Conservation (phyloP, 1,140 invertebrate species). For the Diprion similis region DNA sequence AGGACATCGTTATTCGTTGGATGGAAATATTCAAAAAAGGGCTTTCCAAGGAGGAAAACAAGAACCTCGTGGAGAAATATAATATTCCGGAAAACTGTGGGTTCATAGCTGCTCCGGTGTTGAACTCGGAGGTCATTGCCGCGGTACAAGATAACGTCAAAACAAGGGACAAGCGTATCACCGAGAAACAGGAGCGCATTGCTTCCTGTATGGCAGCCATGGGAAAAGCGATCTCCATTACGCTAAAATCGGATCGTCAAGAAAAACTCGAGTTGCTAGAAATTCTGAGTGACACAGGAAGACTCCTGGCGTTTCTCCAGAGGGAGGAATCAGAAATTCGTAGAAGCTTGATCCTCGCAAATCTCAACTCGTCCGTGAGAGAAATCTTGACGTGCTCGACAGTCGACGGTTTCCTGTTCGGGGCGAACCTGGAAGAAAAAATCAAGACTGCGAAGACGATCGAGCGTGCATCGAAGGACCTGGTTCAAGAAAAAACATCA, state of each 20-base stretch:
- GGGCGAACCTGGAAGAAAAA: conserved; percentile 13
- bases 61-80: conserved; percentile 17
- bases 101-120: conserved; percentile 12
- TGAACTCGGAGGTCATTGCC: conserved; percentile 11
- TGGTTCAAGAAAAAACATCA: background rate
- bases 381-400: conserved; percentile 4
- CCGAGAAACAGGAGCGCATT: conserved; percentile 20
- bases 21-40: conserved; percentile 16
- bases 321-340: conserved; percentile 12
- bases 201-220: conserved; percentile 18
- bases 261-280: conserved; percentile 14
- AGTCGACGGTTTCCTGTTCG: conserved; percentile 14
- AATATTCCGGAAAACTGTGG: conserved; percentile 15
- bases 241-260: conserved; percentile 4
- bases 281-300: conserved; percentile 13
- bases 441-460: conserved; percentile 13
- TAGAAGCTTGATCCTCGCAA: conserved; percentile 16
- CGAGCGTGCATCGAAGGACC: conserved; percentile 10
- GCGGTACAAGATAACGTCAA: conserved; percentile 5
- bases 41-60: conserved; percentile 15
- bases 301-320: conserved; percentile 17
- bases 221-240: conserved; percentile 11
- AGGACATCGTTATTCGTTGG: conserved; percentile 20
- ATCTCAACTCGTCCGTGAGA: conserved; percentile 16
- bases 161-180: conserved; percentile 20